Percentiles rank a stretch among this genome's conserved stretches.
phyloP scores from a whole-genome alignment of 2,797 vertebrate species.

The Dermochelys coriacea region DNA sequence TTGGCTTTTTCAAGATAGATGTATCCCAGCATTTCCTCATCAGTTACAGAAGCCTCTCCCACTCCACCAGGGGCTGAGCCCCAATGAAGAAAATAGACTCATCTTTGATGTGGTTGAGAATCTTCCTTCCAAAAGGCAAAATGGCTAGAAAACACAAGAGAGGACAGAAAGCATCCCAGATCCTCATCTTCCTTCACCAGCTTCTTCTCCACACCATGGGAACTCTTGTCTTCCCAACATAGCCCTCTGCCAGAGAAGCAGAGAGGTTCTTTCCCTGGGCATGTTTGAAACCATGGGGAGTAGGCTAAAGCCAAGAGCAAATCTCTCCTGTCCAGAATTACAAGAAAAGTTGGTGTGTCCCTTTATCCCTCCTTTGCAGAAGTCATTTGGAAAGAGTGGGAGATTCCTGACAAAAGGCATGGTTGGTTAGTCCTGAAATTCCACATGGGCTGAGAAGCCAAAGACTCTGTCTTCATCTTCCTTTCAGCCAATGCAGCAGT shows the following conservation, averaged over 20 bases:
- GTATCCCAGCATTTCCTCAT: background rate
- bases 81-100: background rate
- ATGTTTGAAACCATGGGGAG: background rate
- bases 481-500: background rate
- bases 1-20: background rate
- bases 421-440: background rate
- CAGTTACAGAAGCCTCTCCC: background rate
- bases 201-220: background rate
- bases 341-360: background rate
- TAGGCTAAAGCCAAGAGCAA: background rate
- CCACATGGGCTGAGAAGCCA: background rate
- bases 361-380: background rate
- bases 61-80: background rate
- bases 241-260: background rate
- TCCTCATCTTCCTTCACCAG: background rate
- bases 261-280: background rate
- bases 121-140: background rate
- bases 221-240: background rate
- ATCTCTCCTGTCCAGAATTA: background rate
- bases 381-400: background rate
- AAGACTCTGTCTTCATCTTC: background rate
- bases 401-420: background rate
- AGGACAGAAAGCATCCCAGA: background rate
- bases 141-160: background rate
- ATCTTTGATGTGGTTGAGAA: background rate